Evolutionary conservation across 2,888 invertebrate genomes (phyloP).

Genomic region (Rosalia funebris): DNA sequence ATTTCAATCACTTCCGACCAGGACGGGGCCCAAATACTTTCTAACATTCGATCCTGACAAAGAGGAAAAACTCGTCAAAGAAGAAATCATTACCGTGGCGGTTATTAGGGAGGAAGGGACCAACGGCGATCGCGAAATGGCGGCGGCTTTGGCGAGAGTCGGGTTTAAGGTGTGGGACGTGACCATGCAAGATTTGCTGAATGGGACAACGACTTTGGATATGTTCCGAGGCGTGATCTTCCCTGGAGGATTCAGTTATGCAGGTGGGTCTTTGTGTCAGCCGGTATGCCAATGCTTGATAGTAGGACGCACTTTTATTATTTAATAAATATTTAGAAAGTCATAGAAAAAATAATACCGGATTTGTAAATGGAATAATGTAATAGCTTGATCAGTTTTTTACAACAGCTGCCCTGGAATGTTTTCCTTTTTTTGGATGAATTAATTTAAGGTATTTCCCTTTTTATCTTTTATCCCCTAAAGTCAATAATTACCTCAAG

Average conservation of each 20-base stretch:
- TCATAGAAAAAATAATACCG: no score
- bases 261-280: slow-evolving; percentile 80
- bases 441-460: no score
- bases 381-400: no score
- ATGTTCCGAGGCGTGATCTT: slow-evolving; percentile 90
- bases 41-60: slow-evolving; percentile 76
- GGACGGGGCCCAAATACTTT: slow-evolving; percentile 77
- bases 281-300: no score
- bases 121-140: slow-evolving; percentile 98
- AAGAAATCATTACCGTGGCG: slow-evolving; percentile 75
- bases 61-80: slow-evolving; percentile 63
- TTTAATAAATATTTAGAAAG: no score
- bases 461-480: no score
- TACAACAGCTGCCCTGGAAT: no score
- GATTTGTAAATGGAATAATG: no score
- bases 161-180: slow-evolving; percentile 94
- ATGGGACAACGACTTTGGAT: slow-evolving; percentile 76
- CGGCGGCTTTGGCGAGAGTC: slow-evolving; percentile 85
- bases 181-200: slow-evolving; percentile 90
- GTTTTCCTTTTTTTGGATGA: no score
- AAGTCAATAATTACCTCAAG: no score
- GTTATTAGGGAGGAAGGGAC: slow-evolving; percentile 96
- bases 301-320: no score
- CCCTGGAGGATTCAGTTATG: slow-evolving; percentile 99
- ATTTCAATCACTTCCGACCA: slow-evolving; percentile 73